phyloP scores from a whole-genome alignment of 2,888 invertebrate genomes.

The Rhagium mordax region DNA sequence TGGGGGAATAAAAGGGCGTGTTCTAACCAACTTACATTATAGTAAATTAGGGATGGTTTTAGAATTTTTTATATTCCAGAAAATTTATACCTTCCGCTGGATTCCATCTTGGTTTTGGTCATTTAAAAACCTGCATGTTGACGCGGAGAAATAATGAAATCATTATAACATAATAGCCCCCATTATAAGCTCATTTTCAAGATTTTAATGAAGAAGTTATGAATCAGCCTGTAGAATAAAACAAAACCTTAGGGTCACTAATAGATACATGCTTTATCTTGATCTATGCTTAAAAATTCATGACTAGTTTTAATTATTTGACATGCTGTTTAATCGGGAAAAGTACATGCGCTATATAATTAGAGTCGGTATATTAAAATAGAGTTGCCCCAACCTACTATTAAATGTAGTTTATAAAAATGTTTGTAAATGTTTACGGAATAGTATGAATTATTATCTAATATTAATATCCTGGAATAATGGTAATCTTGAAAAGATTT shows the following conservation, averaged over 20 bases:
- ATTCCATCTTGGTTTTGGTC: constrained; percentile 32
- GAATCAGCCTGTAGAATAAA: constrained; percentile 8
- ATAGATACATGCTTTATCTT: background rate
- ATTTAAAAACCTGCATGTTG: constrained; percentile 23
- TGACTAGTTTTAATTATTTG: background rate
- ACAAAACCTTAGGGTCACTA: constrained; percentile 5
- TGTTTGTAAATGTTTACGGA: background rate
- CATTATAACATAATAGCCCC: constrained; percentile 24
- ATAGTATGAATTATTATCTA: background rate
- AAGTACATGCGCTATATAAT: background rate
- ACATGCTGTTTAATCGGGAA: background rate
- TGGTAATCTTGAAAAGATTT: background rate
- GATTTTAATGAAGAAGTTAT: constrained; percentile 24
- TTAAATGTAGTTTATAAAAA: background rate
- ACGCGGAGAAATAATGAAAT: constrained; percentile 25
- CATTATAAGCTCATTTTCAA: constrained; percentile 24
- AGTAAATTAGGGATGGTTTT: constrained; percentile 33
- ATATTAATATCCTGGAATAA: background rate
- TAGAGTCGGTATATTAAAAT: background rate
- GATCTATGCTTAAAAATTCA: background rate
- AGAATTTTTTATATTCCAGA: constrained; percentile 8
- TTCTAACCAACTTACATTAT: background rate
- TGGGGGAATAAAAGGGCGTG: constrained; percentile 31
- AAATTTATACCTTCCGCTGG: constrained; percentile 33
- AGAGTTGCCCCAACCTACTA: background rate